Conservation (phyloP, 2,113 vertebrate species). For the Panthera uncia region DNA sequence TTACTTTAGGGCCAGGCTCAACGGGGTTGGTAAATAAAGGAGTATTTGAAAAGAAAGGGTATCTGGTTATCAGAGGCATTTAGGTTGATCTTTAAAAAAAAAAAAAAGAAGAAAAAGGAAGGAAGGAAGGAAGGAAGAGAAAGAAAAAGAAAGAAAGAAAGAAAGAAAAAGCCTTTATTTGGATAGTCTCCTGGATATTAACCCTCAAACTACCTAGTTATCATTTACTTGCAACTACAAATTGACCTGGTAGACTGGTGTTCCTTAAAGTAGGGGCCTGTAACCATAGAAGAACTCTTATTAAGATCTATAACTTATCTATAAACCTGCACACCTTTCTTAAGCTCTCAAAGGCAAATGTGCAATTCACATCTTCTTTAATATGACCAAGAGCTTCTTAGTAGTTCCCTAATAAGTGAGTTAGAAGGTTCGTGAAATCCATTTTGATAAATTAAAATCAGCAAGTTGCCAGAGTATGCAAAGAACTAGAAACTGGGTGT, state of each 20-base stretch:
- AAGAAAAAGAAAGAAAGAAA: too few relatives aligned
- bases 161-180: neutral
- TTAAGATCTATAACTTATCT: neutral
- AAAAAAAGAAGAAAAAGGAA: too few relatives aligned
- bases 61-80: neutral
- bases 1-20: neutral
- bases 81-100: neutral
- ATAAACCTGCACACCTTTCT: neutral
- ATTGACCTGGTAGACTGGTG: neutral
- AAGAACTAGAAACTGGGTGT: neutral
- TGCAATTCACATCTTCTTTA: neutral
- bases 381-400: neutral
- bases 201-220: conserved; percentile 34
- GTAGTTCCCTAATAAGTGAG: neutral
- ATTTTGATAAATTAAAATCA: neutral
- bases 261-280: neutral
- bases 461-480: neutral
- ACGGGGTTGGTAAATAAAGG: neutral
- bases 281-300: neutral
- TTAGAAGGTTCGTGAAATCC: neutral
- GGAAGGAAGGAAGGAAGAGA: too few relatives aligned
- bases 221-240: conserved; percentile 15
- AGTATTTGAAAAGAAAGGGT: neutral
- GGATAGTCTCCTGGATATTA: neutral
- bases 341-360: neutral